Evolutionary conservation across 92 coral and sea anemone genomes (phyloP).

Genomic region (Heteractis magnifica): DNA sequence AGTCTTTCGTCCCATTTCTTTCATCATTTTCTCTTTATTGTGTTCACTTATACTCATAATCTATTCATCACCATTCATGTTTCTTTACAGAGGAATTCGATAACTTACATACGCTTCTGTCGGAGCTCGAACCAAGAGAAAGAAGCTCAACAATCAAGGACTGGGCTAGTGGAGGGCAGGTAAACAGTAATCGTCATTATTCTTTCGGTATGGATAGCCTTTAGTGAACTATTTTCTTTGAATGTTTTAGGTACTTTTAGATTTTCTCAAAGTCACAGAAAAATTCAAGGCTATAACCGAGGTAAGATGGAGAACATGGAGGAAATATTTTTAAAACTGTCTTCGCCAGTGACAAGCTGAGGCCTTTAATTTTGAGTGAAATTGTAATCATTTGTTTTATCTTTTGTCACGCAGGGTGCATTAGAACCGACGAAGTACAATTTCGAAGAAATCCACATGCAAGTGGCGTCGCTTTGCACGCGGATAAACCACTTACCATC

Average conservation of each 20-base stretch:
- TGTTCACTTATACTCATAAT: not conserved
- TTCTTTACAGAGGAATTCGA: constrained; percentile 78
- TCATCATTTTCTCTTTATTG: not conserved
- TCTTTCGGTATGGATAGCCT: not conserved
- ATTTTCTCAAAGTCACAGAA: constrained; percentile 60
- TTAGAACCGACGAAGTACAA: constrained; percentile 76
- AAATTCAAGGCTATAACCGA: constrained; percentile 66
- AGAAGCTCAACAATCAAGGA: constrained; percentile 74
- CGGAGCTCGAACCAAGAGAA: constrained; percentile 77
- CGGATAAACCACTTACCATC: constrained; percentile 79
- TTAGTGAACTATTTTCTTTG: not conserved
- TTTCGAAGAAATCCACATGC: constrained; percentile 78
- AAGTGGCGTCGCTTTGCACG: constrained; percentile 80
- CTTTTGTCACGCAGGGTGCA: constrained; percentile 43
- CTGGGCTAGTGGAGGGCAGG: constrained; percentile 98
- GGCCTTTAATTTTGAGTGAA: not conserved
- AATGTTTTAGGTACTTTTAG: constrained; percentile 59
- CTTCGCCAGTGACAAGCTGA: not conserved
- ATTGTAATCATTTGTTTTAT: not conserved
- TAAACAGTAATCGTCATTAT: constrained; percentile 5
- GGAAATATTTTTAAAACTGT: too few relatives aligned
- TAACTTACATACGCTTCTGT: constrained; percentile 62
- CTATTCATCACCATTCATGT: not conserved
- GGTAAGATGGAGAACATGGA: constrained; percentile 30
- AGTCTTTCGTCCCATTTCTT: not conserved